phyloP scores from a whole-genome alignment of 1,140 invertebrate species.

The Drosophila sulfurigaster region DNA sequence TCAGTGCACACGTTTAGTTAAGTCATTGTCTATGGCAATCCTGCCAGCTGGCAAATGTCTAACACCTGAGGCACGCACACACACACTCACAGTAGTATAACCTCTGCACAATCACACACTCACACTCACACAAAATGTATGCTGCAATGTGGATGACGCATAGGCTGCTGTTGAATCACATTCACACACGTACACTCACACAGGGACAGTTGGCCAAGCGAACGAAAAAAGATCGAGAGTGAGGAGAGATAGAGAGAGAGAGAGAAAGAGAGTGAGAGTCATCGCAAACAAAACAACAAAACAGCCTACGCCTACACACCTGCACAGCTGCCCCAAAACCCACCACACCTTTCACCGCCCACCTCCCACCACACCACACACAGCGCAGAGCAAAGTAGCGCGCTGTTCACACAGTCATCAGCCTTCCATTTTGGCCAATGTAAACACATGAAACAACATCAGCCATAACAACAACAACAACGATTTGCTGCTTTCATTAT shows the following conservation, averaged over 20 bases:
- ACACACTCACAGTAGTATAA: neutral
- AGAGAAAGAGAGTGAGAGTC: constrained; percentile 25
- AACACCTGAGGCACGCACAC: constrained; percentile 23
- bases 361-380: neutral
- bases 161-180: constrained; percentile 52
- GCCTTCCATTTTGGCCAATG: constrained; percentile 49
- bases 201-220: neutral
- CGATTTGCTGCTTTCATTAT: constrained; percentile 59
- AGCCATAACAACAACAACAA: constrained; percentile 24
- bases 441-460: constrained; percentile 46
- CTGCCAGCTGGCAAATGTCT: constrained; percentile 50
- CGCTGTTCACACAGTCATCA: constrained; percentile 46
- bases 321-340: constrained; percentile 23
- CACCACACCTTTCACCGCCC: neutral
- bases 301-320: constrained; percentile 48
- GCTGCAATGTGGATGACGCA: constrained; percentile 47
- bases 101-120: neutral
- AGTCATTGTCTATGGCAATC: constrained; percentile 44
- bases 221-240: constrained; percentile 1
- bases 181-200: constrained; percentile 29
- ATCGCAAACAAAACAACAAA: constrained; percentile 28
- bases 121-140: constrained; percentile 9
- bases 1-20: constrained; percentile 2
- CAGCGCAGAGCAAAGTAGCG: neutral
- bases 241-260: constrained; percentile 35